Evolutionary conservation across 2,113 vertebrate genomes (phyloP), one percentile per base, ranked within the genome.

Genomic region (Pomatorhinus ruficollis): DNA sequence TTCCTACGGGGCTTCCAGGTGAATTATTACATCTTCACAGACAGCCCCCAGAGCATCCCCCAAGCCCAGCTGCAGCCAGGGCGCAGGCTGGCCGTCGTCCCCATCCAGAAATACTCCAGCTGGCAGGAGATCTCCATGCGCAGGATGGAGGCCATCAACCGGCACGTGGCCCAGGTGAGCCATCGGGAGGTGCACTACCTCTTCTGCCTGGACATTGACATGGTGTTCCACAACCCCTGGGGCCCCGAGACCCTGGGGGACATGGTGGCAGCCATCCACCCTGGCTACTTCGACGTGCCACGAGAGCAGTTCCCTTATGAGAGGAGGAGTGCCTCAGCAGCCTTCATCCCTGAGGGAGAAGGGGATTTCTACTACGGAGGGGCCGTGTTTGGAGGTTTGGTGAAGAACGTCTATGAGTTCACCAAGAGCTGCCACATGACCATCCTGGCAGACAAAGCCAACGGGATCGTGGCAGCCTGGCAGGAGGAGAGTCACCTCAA

Each of bases 401-500:
- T 98, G 9, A 54, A 83, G 91, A 92, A 83, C 1, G 97, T 98
- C 5, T 96, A 90, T 0, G 96, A 94, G 68, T 76, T 99, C 13
- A 95, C 98, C 78, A 94, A 42, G 63, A 89, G 69, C 64, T 98
- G 98, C 91, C 95, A 97, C 78, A 65, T 63, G 89, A 90, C 93
- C 80, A 98, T 98, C 35, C 94, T 98, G 93, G 87, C 75, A 0
- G 98, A 99, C 56, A 98, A 98, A 68, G 96, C 93, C 81, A 97
- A 96, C 0, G 94, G 93, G 71, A 91, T 98, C 33, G 90, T 98
- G 96, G 98, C 98, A 2, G 96, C 90, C 71, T 98, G 98, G 98
- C 98, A 98, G 89, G 98, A 98, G 78, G 98, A 98, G 92, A 98
- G 98, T 31, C 98, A 99, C 89, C 97, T 98, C 68, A 99, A 98